Evolutionary conservation across 2,888 invertebrate species (phyloP).

Genomic region (Heliconius erato): DNA sequence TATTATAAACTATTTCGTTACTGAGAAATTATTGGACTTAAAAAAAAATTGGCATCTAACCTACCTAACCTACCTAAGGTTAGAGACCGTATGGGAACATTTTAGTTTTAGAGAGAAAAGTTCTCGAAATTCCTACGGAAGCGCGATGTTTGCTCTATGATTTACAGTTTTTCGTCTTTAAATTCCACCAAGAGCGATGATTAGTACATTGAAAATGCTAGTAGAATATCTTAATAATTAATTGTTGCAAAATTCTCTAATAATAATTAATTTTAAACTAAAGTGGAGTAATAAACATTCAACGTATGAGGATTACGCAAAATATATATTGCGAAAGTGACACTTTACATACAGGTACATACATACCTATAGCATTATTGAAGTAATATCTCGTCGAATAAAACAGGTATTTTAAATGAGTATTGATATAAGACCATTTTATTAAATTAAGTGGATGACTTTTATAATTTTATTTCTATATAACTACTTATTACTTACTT

Average conservation of each 20-base stretch:
- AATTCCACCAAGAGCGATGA: too few relatives aligned
- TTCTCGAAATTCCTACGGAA: too few relatives aligned
- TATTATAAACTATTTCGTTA: too few relatives aligned
- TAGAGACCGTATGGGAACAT: too few relatives aligned
- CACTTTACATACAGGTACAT: background rate
- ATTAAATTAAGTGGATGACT: background rate
- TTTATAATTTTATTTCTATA: background rate
- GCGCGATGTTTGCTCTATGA: too few relatives aligned
- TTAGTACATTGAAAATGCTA: background rate
- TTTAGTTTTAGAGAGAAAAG: too few relatives aligned
- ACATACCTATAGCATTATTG: slow-evolving; percentile 14
- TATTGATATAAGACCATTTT: background rate
- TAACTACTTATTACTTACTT: background rate
- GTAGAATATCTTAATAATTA: background rate
- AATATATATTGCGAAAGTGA: slow-evolving; percentile 28
- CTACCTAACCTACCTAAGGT: too few relatives aligned
- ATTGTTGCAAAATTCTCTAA: slow-evolving; percentile 16
- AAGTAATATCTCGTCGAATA: background rate
- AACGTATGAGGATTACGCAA: slow-evolving; percentile 22
- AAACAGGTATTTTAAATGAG: slow-evolving; percentile 7
- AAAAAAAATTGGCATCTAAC: too few relatives aligned
- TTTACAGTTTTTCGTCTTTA: too few relatives aligned
- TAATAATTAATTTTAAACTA: slow-evolving; percentile 29
- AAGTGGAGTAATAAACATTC: slow-evolving; percentile 28
- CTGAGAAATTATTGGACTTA: too few relatives aligned